phyloP scores from a whole-genome alignment of 2,797 vertebrate species.

The Argentina silus region DNA sequence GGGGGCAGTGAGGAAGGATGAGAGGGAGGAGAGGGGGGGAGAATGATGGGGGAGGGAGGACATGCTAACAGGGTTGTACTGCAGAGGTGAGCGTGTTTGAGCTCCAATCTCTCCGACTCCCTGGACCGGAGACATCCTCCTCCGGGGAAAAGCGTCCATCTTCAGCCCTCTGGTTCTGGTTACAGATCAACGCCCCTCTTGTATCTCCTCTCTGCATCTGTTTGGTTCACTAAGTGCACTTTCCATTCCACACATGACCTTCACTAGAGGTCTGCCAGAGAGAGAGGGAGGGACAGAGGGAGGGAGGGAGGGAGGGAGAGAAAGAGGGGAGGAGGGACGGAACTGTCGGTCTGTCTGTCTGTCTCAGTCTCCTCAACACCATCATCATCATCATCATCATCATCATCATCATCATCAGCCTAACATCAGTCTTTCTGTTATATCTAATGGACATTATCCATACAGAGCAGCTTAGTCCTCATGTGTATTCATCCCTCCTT shows the following conservation, averaged over 20 bases:
- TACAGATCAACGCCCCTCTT: conserved; percentile 75
- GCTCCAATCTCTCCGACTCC: conserved; percentile 45
- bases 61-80: background rate
- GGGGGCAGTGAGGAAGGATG: background rate
- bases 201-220: conserved; percentile 77
- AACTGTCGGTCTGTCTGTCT: conserved; percentile 7
- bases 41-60: no score
- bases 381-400: no score
- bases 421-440: no score
- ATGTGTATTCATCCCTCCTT: no score
- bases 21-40: no score
- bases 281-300: no score
- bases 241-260: conserved; percentile 81
- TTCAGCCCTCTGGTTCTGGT: conserved; percentile 76
- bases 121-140: conserved; percentile 72
- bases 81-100: conserved; percentile 10
- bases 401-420: no score
- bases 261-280: conserved; percentile 58
- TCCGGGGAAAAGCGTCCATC: conserved; percentile 66
- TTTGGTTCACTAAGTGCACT: conserved; percentile 74
- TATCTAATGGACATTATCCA: no score
- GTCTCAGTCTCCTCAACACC: conserved; percentile 1
- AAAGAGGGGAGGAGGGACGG: conserved; percentile 45
- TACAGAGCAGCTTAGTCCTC: no score
- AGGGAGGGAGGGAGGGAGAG: no score